These are phyloP conservation scores for Machimus rusticus DNA, from an alignment of 2,888 invertebrate genomes.

Conservation along the genomic window DNA sequence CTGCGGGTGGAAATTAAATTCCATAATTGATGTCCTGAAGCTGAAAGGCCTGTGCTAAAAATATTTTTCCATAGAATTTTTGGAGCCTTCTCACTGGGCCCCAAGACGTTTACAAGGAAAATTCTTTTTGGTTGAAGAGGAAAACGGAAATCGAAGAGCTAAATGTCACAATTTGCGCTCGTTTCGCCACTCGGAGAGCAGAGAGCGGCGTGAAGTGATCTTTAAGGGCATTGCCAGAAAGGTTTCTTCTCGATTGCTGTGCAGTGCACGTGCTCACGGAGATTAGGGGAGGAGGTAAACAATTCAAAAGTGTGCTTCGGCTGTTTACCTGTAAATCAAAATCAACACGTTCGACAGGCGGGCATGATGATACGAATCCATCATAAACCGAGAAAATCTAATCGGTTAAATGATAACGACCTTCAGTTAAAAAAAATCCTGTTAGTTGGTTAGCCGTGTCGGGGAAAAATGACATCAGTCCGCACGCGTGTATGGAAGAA, in stretches of 20 bases:
- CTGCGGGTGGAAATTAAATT: background rate
- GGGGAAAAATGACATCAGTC: no score
- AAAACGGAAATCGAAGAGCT: background rate
- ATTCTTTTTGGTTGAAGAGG: background rate
- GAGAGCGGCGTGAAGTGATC: background rate
- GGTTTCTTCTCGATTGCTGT: background rate
- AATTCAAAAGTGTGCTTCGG: background rate
- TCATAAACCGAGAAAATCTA: no score
- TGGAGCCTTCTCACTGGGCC: background rate
- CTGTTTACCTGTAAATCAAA: background rate
- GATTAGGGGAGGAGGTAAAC: background rate
- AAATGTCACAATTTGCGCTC: background rate
- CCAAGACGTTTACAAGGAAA: background rate
- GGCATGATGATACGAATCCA: background rate
- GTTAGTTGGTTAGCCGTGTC: no score
- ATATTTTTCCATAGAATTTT: conserved; percentile 1
- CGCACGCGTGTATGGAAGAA: no score
- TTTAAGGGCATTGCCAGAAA: background rate
- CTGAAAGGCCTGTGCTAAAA: background rate
- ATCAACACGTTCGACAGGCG: background rate
- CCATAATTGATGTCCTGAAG: background rate
- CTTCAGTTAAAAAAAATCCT: no score
- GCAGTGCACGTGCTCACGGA: background rate
- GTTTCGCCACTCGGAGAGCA: background rate
- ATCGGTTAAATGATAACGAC: no score